Percentiles rank a stretch among this genome's conserved stretches.
phyloP scores from a whole-genome alignment of 1,140 invertebrate genomes.

The Bombus picipes region DNA sequence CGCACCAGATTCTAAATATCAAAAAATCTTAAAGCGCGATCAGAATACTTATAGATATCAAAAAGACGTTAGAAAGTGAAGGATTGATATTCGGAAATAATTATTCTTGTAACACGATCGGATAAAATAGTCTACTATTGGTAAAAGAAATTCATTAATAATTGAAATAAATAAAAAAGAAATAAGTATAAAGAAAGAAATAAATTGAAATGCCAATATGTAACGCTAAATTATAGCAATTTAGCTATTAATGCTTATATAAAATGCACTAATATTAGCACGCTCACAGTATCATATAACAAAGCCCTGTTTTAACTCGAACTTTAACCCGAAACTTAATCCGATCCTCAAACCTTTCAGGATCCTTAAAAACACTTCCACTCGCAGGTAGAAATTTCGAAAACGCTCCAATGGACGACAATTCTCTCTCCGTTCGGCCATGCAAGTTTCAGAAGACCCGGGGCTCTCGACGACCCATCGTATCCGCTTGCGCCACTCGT shows the following conservation, averaged over 20 bases:
- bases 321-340: neutral
- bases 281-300: neutral
- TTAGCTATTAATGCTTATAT: too few relatives aligned
- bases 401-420: neutral
- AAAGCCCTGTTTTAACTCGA: neutral
- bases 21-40: neutral
- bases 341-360: neutral
- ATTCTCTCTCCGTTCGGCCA: neutral
- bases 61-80: neutral
- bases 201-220: neutral
- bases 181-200: neutral
- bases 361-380: neutral
- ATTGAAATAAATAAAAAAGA: neutral
- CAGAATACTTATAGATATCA: neutral
- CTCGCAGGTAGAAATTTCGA: neutral
- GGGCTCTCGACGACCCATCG: neutral
- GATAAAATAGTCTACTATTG: neutral
- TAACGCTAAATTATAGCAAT: too few relatives aligned
- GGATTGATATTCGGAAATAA: neutral
- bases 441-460: neutral
- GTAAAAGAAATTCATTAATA: neutral
- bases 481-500: conserved; percentile 12
- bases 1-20: too few relatives aligned
- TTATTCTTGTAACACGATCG: neutral
- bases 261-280: too few relatives aligned